Evolutionary conservation across 2,888 invertebrate genomes (phyloP), one percentile per base, ranked within the genome.

Genomic region (Xanthia icteritia): DNA sequence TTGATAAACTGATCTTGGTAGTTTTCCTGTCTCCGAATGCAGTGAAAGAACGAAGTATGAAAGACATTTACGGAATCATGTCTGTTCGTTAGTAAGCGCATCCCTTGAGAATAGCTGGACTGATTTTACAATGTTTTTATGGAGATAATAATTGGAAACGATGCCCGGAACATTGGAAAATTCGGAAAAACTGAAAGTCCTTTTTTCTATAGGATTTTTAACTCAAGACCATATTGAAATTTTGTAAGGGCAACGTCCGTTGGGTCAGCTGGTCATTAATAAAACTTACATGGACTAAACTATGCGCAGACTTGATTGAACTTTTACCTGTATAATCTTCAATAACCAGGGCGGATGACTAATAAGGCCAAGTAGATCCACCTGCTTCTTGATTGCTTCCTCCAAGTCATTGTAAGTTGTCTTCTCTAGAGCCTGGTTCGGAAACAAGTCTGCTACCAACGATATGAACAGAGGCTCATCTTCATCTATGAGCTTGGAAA

Each of bases 391-490:
- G 79, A 99, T 99, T 1, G 99, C 99, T 15, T 98, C 97, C 94
- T 99, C 99, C 72, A 99, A 96, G 86, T 99, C 98, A 0, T 98
- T 98, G 92, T 99, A 99, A 42, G 94, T 94, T 17, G 99, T 99
- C 95, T 99, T 99, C 94, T 99, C 99, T 73, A 99, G 97, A 0
- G 98, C 97, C 96, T 99, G 99, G 94, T 99, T 99, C 0, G 99
- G 99, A 95, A 99, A 99, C 89, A 99, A 96, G 96, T 99, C 99
- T 54, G 99, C 98, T 42, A 99, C 99, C 63, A 99, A 96, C 0
- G 99, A 99, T 95, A 99, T 98, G 93, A 99, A 99, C n/a, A 99
- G 97, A 0, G 99, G 99, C 92, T 99, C 99, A 92, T 99, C 99
- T 94, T 99, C 99, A 92, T 99, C 99, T 87, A 99, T 99, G 71